Evolutionary conservation across 2,797 vertebrate species (phyloP).

Genomic region (Xiphophorus birchmanni): DNA sequence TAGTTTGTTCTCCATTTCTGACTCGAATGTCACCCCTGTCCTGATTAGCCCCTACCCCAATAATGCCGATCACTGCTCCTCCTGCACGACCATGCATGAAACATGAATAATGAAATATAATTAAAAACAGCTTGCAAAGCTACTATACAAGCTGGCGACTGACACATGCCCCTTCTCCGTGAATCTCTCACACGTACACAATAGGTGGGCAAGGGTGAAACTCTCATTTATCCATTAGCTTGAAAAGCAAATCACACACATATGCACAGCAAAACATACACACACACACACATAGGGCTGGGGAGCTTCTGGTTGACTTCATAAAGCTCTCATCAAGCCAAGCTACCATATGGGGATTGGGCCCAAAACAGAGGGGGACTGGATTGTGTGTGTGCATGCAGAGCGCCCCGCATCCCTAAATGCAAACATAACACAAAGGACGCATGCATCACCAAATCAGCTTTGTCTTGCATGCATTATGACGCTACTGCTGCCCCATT

Average conservation of each 20-base stretch:
- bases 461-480: conserved; percentile 79
- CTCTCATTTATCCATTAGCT: conserved; percentile 71
- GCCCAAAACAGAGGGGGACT: conserved; percentile 77
- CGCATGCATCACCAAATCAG: conserved; percentile 77
- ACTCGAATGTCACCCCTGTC: conserved; percentile 47
- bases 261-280: conserved; percentile 31
- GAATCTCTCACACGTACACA: conserved; percentile 35
- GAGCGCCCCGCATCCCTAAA: conserved; percentile 39
- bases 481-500: conserved; percentile 69
- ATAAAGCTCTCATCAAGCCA: conserved; percentile 82
- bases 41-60: conserved; percentile 58
- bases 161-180: conserved; percentile 51
- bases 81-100: conserved; percentile 74
- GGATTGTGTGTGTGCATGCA: conserved; percentile 48
- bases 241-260: conserved; percentile 63
- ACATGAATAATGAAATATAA: conserved; percentile 80
- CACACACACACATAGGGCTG: conserved; percentile 11
- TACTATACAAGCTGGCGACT: conserved; percentile 66
- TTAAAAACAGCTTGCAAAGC: conserved; percentile 72
- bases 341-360: conserved; percentile 81
- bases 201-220: conserved; percentile 53
- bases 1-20: conserved; percentile 50
- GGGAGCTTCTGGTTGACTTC: conserved; percentile 77
- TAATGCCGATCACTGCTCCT: conserved; percentile 60
- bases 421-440: conserved; percentile 73